Evolutionary conservation across 2,113 vertebrate species (phyloP).

Genomic region (Tragelaphus strepsiceros): DNA sequence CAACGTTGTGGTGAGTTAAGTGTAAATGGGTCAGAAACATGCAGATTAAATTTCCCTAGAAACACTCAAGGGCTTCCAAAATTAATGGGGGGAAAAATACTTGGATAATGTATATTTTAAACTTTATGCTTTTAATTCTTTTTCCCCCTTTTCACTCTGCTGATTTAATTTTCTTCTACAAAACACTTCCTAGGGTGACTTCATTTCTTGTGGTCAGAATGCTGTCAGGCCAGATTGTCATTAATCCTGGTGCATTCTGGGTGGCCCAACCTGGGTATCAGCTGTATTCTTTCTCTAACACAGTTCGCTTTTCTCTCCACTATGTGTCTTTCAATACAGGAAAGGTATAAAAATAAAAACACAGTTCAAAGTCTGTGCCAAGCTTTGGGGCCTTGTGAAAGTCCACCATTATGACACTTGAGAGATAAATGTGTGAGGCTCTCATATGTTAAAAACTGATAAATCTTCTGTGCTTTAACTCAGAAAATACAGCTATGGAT

Average conservation of each 20-base stretch:
- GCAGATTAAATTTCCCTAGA: constrained; percentile 63
- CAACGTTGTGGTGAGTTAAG: constrained; percentile 50
- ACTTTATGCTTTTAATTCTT: not conserved
- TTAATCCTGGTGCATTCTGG: constrained; percentile 55
- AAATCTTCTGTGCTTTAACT: constrained; percentile 36
- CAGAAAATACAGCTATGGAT: constrained; percentile 3
- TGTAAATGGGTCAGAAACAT: constrained; percentile 67
- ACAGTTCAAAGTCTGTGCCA: not conserved
- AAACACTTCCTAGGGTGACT: constrained; percentile 54
- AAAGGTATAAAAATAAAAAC: constrained; percentile 50
- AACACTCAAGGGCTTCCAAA: constrained; percentile 53
- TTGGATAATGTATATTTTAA: constrained; percentile 22
- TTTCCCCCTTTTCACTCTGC: not conserved
- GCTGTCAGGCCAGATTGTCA: constrained; percentile 34
- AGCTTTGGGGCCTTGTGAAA: constrained; percentile 2
- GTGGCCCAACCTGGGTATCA: constrained; percentile 39
- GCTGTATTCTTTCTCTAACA: not conserved
- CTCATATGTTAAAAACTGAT: not conserved
- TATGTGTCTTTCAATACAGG: constrained; percentile 37
- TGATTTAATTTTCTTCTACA: constrained; percentile 61
- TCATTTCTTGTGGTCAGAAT: constrained; percentile 64
- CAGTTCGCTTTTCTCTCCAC: not conserved
- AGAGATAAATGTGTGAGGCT: constrained; percentile 27
- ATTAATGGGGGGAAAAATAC: constrained; percentile 39
- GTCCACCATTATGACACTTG: not conserved